A percentile compares a stretch with the other conserved stretches of the same genome.
Evolutionary conservation across 2,797 vertebrate genomes (phyloP).

Genomic region (Dermochelys coriacea): DNA sequence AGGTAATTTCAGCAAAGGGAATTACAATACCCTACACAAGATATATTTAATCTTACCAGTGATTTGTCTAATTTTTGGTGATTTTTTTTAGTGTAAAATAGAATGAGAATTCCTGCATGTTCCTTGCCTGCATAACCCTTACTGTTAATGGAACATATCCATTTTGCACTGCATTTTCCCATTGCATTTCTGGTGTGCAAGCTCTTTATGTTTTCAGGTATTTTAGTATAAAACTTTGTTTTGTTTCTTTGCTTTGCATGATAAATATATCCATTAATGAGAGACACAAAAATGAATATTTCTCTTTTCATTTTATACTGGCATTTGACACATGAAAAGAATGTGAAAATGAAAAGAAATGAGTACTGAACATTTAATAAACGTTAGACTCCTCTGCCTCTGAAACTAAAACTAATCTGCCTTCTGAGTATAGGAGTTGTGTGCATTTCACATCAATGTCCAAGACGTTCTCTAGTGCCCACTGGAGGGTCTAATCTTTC

Average conservation of each 20-base stretch:
- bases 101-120: background rate
- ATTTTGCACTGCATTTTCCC: slow-evolving; percentile 25
- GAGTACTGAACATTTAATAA: slow-evolving; percentile 19
- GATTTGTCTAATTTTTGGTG: background rate
- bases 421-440: slow-evolving; percentile 1
- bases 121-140: background rate
- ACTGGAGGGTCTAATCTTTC: slow-evolving; percentile 77
- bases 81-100: background rate
- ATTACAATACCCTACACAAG: background rate
- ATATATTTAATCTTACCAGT: background rate
- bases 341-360: background rate
- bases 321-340: background rate
- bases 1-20: slow-evolving; percentile 7
- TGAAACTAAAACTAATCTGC: slow-evolving; percentile 68
- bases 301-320: slow-evolving; percentile 31
- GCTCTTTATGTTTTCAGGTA: slow-evolving; percentile 9
- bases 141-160: background rate
- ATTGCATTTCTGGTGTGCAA: slow-evolving; percentile 7
- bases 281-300: slow-evolving; percentile 3
- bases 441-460: slow-evolving; percentile 67
- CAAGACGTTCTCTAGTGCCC: slow-evolving; percentile 67
- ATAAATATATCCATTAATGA: background rate
- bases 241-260: slow-evolving; percentile 16
- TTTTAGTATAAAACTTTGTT: background rate
- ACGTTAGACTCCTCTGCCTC: slow-evolving; percentile 30